phyloP scores from a whole-genome alignment of 2,797 vertebrate genomes.

The Ataeniobius toweri region DNA sequence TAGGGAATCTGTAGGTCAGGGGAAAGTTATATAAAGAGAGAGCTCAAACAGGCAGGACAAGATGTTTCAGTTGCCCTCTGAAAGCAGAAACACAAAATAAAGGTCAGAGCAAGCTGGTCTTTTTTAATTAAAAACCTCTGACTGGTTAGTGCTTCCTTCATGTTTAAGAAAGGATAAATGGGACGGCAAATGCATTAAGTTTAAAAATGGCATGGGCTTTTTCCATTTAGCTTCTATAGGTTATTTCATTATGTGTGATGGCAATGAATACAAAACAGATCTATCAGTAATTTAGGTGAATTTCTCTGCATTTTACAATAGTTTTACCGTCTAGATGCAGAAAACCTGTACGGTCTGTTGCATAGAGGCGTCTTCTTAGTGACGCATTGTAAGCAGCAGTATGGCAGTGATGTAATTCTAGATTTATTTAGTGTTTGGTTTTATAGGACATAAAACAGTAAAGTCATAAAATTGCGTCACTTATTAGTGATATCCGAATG shows the following conservation, averaged over 20 bases:
- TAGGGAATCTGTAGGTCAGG: slow-evolving; percentile 13
- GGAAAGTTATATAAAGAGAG: slow-evolving; percentile 10
- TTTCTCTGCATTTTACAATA: not conserved
- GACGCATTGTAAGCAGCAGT: not conserved
- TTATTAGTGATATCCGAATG: not conserved
- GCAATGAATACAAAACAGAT: not conserved
- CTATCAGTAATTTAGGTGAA: not conserved
- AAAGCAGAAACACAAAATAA: slow-evolving; percentile 4
- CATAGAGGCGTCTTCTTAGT: not conserved
- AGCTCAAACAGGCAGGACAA: not conserved
- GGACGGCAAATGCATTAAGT: slow-evolving; percentile 1
- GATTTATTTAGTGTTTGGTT: not conserved
- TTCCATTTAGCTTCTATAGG: not conserved
- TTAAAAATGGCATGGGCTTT: not conserved
- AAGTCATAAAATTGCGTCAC: not conserved
- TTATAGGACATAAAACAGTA: not conserved
- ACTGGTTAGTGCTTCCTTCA: not conserved
- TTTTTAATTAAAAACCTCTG: slow-evolving; percentile 16
- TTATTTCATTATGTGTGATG: slow-evolving; percentile 8
- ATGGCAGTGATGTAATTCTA: slow-evolving; percentile 1
- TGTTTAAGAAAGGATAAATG: slow-evolving; percentile 12
- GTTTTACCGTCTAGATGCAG: not conserved
- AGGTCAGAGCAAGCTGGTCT: slow-evolving; percentile 15
- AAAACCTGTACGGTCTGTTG: not conserved
- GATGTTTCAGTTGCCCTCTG: not conserved